phyloP scores from a whole-genome alignment of 2,113 vertebrate species.

The Microcebus murinus region DNA sequence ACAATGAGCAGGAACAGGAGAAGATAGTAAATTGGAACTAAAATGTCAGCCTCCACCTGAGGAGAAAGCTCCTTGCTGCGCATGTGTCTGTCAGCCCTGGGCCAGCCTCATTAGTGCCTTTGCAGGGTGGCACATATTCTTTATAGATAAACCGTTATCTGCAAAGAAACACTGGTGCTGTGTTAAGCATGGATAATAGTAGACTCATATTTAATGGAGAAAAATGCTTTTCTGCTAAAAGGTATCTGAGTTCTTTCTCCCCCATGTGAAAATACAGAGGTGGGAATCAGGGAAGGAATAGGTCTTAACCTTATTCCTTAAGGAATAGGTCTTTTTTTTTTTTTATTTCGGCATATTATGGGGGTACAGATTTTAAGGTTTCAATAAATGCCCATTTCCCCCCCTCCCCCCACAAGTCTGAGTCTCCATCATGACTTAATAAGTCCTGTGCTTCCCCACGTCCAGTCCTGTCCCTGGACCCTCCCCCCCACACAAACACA shows the following conservation, averaged over 20 bases:
- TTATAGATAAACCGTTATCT: neutral
- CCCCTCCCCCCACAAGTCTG: too few relatives aligned
- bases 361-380: too few relatives aligned
- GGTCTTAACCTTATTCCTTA: too few relatives aligned
- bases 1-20: neutral
- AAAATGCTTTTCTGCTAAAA: neutral
- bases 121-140: neutral
- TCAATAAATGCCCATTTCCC: too few relatives aligned
- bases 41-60: neutral
- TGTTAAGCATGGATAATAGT: neutral
- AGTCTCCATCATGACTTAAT: too few relatives aligned
- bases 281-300: neutral
- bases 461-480: accelerated
- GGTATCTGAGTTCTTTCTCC: neutral
- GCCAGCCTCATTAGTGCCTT: neutral
- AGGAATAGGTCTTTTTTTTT: too few relatives aligned
- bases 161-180: neutral
- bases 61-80: neutral
- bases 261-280: neutral
- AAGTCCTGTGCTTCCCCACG: accelerated
- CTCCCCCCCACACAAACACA: neutral
- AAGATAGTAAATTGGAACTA: neutral
- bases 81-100: neutral
- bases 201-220: neutral
- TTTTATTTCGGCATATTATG: too few relatives aligned